phyloP scores from a whole-genome alignment of 2,113 vertebrate species.

The Corythornis cristatus region DNA sequence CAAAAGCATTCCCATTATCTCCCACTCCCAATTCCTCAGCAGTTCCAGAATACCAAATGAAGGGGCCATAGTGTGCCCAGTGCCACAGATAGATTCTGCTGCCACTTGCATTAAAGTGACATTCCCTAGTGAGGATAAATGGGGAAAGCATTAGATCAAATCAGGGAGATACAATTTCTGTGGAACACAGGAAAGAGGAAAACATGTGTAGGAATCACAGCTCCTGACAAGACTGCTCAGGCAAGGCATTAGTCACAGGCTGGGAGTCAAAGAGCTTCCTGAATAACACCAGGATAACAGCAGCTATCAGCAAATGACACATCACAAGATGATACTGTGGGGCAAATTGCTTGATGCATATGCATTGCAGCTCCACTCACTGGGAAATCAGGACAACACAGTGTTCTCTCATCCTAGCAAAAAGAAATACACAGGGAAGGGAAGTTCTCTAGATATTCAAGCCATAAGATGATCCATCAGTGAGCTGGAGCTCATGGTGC shows the following conservation, averaged over 20 bases:
- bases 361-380: constrained; percentile 34
- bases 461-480: neutral
- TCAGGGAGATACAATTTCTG: neutral
- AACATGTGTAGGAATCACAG: constrained; percentile 26
- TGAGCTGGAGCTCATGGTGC: neutral
- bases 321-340: neutral
- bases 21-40: neutral
- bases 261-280: constrained; percentile 46
- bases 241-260: constrained; percentile 42
- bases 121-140: neutral
- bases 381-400: constrained; percentile 48
- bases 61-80: neutral
- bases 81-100: neutral
- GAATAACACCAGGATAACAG: constrained; percentile 11
- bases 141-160: neutral
- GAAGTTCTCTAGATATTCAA: neutral
- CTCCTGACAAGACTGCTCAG: constrained; percentile 50
- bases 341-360: constrained; percentile 54
- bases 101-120: neutral
- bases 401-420: constrained; percentile 5
- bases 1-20: neutral
- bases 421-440: neutral
- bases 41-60: constrained; percentile 15
- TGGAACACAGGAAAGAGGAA: neutral
- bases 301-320: constrained; percentile 38